Base-by-base conservation (phyloP, 2,113 vertebrate species). In the Leiothrix lutea region DNA sequence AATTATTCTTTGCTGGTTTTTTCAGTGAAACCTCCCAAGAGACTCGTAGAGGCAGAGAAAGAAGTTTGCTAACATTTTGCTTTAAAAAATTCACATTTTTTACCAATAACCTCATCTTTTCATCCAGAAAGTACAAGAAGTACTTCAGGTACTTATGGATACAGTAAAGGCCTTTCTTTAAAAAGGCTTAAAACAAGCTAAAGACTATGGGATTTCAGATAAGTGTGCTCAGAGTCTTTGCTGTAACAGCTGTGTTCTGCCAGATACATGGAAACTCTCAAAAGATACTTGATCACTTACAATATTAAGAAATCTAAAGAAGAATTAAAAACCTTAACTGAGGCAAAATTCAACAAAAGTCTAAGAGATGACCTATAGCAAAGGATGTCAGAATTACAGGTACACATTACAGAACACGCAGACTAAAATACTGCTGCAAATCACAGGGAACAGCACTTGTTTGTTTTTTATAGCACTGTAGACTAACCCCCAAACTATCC, bases 81-180 rank as follows among this genome's bases (percentile, higher is more conserved):
- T 84, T 64, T 61, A 1, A 60, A 88, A 47, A 24, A 0, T 0
- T 0, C 23, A 6, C 1, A 7, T 28, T 78, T 67, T 89, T 86
- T 70, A 14, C 19, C 36, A 75, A 24, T 72, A 65, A 64, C 44
- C 12, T n/a, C 26, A 26, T 40, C 2, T 56, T 86, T 91, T 77
- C 3, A 80, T 15, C 12, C 35, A 62, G 21, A 72, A 69, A 62
- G 29, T 77, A 45, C 2, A 2, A 45, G 4, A 62, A 62, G 10
- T 70, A 51, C 35, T 62, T 50, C 4, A 70, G 21, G 8, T 62
- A 40, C 21, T 40, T 62, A 36, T 1, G 74, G 36, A 26, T 88
- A 38, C 87, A 69, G 8, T 53, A 69, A 86, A 80, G 14, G 8
- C 14, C 54, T 54, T 73, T 77, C 25, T 92, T 50, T 47, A 47